phyloP scores from a whole-genome alignment of 2,113 vertebrate genomes.

The Albula glossodonta region DNA sequence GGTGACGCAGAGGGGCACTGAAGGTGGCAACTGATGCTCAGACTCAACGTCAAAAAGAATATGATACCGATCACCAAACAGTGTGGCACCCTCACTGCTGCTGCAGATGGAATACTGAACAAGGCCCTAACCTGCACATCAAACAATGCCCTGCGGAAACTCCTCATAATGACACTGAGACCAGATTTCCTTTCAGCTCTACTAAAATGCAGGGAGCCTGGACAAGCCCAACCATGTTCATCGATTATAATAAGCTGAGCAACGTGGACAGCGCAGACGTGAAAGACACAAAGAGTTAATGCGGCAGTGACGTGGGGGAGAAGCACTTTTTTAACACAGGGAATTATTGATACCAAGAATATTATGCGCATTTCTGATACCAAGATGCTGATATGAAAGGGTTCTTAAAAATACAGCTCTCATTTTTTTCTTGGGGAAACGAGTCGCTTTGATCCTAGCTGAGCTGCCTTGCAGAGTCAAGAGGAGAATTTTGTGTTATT shows the following conservation, averaged over 20 bases:
- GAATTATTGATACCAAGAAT: slow-evolving; percentile 36
- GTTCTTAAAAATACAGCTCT: slow-evolving; percentile 14
- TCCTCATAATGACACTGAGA: too few relatives aligned
- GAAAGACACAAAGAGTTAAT: slow-evolving; percentile 3
- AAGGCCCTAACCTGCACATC: too few relatives aligned
- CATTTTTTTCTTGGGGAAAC: slow-evolving; percentile 16
- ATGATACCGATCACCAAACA: too few relatives aligned
- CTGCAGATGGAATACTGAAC: too few relatives aligned
- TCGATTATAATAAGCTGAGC: not conserved
- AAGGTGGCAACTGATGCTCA: too few relatives aligned
- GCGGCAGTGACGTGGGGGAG: not conserved
- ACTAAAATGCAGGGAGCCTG: too few relatives aligned
- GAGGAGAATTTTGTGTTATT: too few relatives aligned
- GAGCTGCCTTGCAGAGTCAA: not conserved
- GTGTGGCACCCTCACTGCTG: too few relatives aligned
- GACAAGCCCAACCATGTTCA: too few relatives aligned
- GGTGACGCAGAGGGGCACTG: too few relatives aligned
- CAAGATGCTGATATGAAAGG: slow-evolving; percentile 15
- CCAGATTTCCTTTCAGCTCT: too few relatives aligned
- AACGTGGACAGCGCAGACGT: slow-evolving; percentile 12
- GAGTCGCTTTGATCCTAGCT: slow-evolving; percentile 20
- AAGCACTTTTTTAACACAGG: slow-evolving; percentile 13
- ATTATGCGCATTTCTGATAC: slow-evolving; percentile 12
- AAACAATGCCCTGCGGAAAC: not conserved
- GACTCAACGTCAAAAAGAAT: too few relatives aligned